These are phyloP conservation scores for Neopipo cinnamomea DNA, from an alignment of 2,113 vertebrate genomes.

Conservation along the genomic window DNA sequence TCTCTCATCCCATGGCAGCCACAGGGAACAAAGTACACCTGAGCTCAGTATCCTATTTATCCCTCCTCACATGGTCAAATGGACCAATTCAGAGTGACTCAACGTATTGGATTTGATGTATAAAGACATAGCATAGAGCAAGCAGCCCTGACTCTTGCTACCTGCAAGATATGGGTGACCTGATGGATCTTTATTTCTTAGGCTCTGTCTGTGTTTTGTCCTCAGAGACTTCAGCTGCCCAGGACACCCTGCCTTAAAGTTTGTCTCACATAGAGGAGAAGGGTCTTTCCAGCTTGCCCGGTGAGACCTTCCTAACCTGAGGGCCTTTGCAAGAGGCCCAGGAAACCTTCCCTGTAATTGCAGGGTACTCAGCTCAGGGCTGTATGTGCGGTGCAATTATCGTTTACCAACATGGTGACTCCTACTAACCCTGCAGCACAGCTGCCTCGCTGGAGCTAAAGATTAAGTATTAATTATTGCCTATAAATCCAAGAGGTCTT, in stretches of 20 bases:
- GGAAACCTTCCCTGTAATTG: constrained; percentile 10
- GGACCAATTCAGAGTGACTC: neutral
- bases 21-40: neutral
- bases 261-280: neutral
- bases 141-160: neutral
- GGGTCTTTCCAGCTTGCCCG: neutral
- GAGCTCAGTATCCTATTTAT: neutral
- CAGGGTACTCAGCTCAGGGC: neutral
- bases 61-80: neutral
- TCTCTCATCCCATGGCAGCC: neutral
- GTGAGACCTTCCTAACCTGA: neutral
- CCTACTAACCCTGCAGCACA: neutral
- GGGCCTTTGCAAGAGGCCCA: neutral
- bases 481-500: neutral
- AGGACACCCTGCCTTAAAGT: neutral
- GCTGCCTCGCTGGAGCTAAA: constrained; percentile 15
- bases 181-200: neutral
- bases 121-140: neutral
- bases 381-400: neutral
- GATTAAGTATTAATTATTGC: constrained; percentile 50
- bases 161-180: neutral
- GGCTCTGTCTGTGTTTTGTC: neutral
- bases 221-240: neutral
- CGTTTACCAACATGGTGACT: neutral
- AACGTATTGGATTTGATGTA: neutral